Evolutionary conservation across 2,113 vertebrate genomes (phyloP), one percentile per base, ranked within the genome.

Genomic region (Mastomys natalensis): DNA sequence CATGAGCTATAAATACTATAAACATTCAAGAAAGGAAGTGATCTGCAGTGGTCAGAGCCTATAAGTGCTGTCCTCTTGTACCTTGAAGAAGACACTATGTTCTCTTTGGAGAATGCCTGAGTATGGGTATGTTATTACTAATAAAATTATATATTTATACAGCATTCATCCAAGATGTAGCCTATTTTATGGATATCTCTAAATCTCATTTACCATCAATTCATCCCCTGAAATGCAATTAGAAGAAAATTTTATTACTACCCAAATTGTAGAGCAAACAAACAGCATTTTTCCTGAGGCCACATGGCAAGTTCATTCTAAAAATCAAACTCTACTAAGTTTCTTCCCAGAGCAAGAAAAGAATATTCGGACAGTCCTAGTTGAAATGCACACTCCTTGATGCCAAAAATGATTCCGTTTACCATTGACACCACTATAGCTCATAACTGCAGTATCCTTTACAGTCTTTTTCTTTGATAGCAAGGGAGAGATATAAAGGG

Each of bases 241-340:
- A 95, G 70, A 88, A 90, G 81, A 89, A 96, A 91, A 94, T 72
- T 76, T 68, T 90, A 94, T 95, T 95, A 80, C 72, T 58, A 29
- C 16, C 19, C 12, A 77, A 66, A 70, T 81, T 89, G 88, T 16
- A 89, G 45, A 95, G 66, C 87, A 96, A 93, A 87, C 64, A 74
- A 92, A 78, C 19, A 64, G 31, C 70, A 73, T 29, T 77, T 95
- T 51, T 84, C 45, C 76, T 62, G 29, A 96, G 73, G 66, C 81
- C 48, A 93, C 66, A 87, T 4, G 90, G 64, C 31, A 93, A 96
- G 77, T 86, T 94, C 55, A 31, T 91, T 92, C 86, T 88, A 90
- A 92, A 77, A 94, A 45, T 31, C n/a, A 76, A 37, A 94, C 26
- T 94, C 43, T 4, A 45, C 3, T 85, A 64, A 87, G 51, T 77